Percentiles rank a stretch among this genome's conserved stretches.
These are phyloP conservation scores for Anastrepha obliqua DNA, from an alignment of 1,140 invertebrate species.

Conservation along the genomic window DNA sequence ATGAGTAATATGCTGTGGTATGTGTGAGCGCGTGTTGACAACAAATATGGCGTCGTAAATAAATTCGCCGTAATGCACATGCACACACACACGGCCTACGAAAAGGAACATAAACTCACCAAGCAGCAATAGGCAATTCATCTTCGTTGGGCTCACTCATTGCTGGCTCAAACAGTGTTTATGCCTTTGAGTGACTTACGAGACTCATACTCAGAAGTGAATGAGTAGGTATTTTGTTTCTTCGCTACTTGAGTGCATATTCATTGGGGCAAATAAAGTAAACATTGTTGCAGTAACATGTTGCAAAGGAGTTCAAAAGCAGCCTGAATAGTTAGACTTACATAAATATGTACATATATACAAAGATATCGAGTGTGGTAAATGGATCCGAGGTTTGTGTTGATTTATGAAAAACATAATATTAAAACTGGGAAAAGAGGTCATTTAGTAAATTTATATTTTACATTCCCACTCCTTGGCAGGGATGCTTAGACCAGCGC, in stretches of 20 bases:
- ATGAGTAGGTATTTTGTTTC: too few species aligned
- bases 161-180: neutral
- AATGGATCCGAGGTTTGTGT: too few species aligned
- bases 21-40: neutral
- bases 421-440: too few species aligned
- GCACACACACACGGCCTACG: slow-evolving; percentile 7
- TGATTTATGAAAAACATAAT: too few species aligned
- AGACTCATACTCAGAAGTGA: too few species aligned
- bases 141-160: neutral
- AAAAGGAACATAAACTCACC: neutral
- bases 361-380: too few species aligned
- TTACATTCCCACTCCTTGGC: too few species aligned
- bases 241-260: neutral
- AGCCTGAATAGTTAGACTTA: too few species aligned
- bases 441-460: too few species aligned
- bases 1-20: neutral
- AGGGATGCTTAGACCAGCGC: too few species aligned
- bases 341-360: too few species aligned
- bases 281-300: slow-evolving; percentile 50
- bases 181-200: neutral
- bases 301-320: neutral
- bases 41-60: slow-evolving; percentile 57
- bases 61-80: slow-evolving; percentile 37
- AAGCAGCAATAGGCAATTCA: neutral
- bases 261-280: neutral